Percentiles rank a stretch among this genome's conserved stretches.
These are phyloP conservation scores for Temnothorax unifasciatus DNA, from an alignment of 2,888 invertebrate species.

Conservation along the genomic window DNA sequence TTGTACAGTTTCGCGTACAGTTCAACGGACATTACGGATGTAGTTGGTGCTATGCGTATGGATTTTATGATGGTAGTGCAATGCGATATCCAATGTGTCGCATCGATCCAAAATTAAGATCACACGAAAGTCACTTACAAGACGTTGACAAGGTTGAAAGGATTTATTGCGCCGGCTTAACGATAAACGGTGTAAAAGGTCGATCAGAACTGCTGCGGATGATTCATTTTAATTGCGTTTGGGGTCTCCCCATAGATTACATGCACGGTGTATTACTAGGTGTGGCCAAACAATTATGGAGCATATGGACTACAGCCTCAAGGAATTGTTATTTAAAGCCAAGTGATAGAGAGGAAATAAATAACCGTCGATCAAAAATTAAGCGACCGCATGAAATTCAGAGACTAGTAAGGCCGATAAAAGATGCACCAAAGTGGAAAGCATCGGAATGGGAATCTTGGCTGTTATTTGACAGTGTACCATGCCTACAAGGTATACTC, in stretches of 20 bases:
- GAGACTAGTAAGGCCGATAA: background rate
- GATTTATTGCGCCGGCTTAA: too few species aligned
- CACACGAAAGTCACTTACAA: background rate
- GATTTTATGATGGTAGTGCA: background rate
- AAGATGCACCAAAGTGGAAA: background rate
- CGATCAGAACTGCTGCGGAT: background rate
- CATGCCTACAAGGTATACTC: too few species aligned
- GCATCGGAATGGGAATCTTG: conserved; percentile 1
- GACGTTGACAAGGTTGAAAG: too few species aligned
- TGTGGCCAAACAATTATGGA: background rate
- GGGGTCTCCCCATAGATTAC: conserved; percentile 1
- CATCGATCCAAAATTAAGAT: background rate
- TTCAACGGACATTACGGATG: background rate
- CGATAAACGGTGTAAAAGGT: background rate
- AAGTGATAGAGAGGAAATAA: background rate
- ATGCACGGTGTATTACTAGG: conserved; percentile 7
- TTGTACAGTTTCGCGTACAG: too few species aligned
- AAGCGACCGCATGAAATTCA: background rate
- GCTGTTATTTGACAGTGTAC: background rate
- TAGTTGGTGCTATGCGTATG: background rate
- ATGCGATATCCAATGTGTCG: background rate
- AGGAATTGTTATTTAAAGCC: background rate
- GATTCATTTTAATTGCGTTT: background rate
- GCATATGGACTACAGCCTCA: background rate
- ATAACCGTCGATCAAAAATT: background rate